Evolutionary conservation across 2,888 invertebrate genomes (phyloP).

Genomic region (Urechis unicinctus): DNA sequence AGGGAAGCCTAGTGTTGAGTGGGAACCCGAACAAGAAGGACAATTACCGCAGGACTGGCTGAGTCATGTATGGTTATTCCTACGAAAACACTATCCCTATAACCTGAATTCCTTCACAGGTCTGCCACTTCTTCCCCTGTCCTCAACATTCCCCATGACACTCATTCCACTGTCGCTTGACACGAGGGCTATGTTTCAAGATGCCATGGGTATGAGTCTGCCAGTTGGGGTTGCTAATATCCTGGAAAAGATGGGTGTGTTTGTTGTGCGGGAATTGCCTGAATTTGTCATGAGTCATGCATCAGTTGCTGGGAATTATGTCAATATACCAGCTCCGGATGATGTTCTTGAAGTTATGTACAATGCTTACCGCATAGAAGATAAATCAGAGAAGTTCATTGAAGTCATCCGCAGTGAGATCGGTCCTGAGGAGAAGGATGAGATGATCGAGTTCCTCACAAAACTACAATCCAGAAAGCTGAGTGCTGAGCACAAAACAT

Average conservation of each 20-base stretch:
- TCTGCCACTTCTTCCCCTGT: conserved; percentile 19
- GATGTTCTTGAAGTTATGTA: conserved; percentile 15
- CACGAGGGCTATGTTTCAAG: conserved; percentile 1
- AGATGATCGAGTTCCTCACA: conserved; percentile 8
- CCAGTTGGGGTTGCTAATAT: conserved; percentile 1
- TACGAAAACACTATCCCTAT: conserved; percentile 16
- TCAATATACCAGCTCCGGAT: conserved; percentile 16
- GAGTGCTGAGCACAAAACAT: background rate
- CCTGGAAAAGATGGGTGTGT: conserved; percentile 9
- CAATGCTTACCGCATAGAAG: conserved; percentile 1
- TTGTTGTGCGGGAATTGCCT: conserved; percentile 14
- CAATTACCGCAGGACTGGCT: conserved; percentile 15
- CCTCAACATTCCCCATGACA: background rate
- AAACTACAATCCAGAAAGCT: conserved; percentile 5
- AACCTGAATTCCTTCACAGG: conserved; percentile 14
- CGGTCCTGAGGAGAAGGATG: conserved; percentile 9
- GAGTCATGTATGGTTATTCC: conserved; percentile 18
- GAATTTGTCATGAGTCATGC: conserved; percentile 15
- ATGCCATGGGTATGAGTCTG: conserved; percentile 15
- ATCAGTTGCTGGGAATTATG: conserved; percentile 15
- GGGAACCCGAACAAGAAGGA: no score
- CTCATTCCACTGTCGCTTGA: conserved; percentile 11
- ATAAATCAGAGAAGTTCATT: background rate
- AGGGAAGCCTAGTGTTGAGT: no score
- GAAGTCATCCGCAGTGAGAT: conserved; percentile 3